Conservation (phyloP, 2,888 invertebrate species). For the Leptarthrus brevirostris region DNA sequence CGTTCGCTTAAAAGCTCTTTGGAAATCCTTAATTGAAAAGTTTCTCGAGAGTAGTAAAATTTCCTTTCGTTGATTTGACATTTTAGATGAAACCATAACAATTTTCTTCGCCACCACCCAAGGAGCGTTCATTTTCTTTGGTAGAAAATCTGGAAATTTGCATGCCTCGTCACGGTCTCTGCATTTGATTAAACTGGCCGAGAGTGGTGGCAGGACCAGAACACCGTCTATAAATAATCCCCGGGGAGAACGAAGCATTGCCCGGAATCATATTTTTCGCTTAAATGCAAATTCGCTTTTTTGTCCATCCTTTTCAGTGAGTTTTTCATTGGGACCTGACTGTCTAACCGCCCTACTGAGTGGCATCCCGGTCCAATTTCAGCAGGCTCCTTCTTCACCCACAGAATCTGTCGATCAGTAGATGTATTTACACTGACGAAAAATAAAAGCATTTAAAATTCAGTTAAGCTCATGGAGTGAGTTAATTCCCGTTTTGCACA, state of each 20-base stretch:
- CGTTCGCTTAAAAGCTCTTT: conserved; percentile 21
- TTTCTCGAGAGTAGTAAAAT: conserved; percentile 29
- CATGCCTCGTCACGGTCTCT: conserved; percentile 47
- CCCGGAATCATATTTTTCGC: conserved; percentile 44
- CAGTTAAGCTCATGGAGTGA: conserved; percentile 38
- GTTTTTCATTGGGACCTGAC: not conserved
- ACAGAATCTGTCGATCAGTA: conserved; percentile 34
- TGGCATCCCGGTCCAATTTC: conserved; percentile 7
- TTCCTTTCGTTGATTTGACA: conserved; percentile 35
- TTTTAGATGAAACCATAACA: conserved; percentile 47
- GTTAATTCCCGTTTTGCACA: conserved; percentile 43
- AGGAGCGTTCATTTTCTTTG: conserved; percentile 18
- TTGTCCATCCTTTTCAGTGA: conserved; percentile 16
- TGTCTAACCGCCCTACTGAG: conserved; percentile 33
- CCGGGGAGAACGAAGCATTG: conserved; percentile 21
- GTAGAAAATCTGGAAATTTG: conserved; percentile 42
- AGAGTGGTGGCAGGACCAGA: conserved; percentile 5
- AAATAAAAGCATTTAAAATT: conserved; percentile 45
- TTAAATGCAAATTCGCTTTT: conserved; percentile 44
- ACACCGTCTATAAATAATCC: conserved; percentile 45
- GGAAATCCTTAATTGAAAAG: conserved; percentile 45
- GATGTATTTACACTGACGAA: conserved; percentile 44
- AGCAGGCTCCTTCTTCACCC: not conserved
- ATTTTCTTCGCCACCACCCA: conserved; percentile 43
- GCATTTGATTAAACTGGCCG: conserved; percentile 45